Percentiles rank a stretch among this genome's conserved stretches.
Conservation (phyloP, 1,140 invertebrate species). For the Gonioctena quinquepunctata region DNA sequence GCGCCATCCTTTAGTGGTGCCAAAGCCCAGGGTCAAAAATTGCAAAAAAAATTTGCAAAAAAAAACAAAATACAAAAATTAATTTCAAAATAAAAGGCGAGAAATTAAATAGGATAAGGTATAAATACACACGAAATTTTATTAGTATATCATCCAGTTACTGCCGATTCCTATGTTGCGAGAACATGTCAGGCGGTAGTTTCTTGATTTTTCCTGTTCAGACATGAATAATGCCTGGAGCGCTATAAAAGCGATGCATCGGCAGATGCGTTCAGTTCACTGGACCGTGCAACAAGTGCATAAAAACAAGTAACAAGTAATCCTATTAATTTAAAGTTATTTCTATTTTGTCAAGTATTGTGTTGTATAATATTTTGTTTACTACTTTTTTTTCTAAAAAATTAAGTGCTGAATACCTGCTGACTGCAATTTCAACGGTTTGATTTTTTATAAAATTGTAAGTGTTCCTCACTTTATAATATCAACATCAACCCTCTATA, state of each 20-base stretch:
- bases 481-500: no score
- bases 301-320: neutral
- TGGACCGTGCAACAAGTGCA: slow-evolving; percentile 1
- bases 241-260: slow-evolving; percentile 18
- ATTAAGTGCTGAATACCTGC: slow-evolving; percentile 4
- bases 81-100: slow-evolving; percentile 7
- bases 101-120: slow-evolving; percentile 16
- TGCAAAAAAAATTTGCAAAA: no score
- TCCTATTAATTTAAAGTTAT: neutral
- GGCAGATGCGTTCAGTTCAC: neutral
- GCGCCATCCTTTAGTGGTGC: no score
- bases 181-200: slow-evolving; percentile 15
- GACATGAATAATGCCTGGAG: slow-evolving; percentile 9
- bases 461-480: neutral
- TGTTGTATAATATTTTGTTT: neutral
- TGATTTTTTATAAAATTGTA: neutral
- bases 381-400: neutral
- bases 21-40: no score
- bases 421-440: neutral
- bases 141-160: no score
- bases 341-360: neutral
- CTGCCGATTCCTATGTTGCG: no score
- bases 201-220: slow-evolving; percentile 22
- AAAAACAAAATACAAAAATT: no score
- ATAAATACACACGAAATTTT: no score